Evolutionary conservation across 2,888 invertebrate species (phyloP).

Genomic region (Cephus sareptanus): DNA sequence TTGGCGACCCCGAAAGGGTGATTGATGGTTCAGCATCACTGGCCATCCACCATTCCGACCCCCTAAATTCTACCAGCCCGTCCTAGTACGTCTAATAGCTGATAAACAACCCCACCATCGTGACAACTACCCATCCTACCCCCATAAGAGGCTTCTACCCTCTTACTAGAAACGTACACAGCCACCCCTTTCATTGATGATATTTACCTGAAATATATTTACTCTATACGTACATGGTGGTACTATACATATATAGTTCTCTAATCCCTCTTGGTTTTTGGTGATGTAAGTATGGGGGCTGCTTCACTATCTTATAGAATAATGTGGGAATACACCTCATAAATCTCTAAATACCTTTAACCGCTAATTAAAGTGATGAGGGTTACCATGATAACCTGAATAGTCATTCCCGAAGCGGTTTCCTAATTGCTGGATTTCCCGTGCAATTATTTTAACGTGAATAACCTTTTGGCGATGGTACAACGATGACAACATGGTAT

Average conservation of each 20-base stretch:
- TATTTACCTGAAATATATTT: not conserved
- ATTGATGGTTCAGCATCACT: conserved; percentile 3
- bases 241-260: not conserved
- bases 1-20: not conserved
- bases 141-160: not conserved
- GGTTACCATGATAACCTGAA: not conserved
- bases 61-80: not conserved
- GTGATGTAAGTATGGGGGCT: not conserved
- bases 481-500: not conserved
- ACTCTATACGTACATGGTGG: not conserved
- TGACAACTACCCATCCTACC: not conserved
- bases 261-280: not conserved
- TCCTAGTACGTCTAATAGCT: conserved; percentile 4
- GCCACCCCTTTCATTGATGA: not conserved
- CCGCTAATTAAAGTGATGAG: not conserved
- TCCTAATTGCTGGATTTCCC: not conserved
- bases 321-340: not conserved
- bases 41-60: not conserved
- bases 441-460: not conserved
- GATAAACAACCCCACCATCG: not conserved
- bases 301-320: not conserved
- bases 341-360: not conserved
- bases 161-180: not conserved
- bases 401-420: not conserved
- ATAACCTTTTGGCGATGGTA: not conserved